Percentiles rank a stretch among this genome's conserved stretches.
phyloP scores from a whole-genome alignment of 2,113 vertebrate genomes.

The Oncorhynchus kisutch region DNA sequence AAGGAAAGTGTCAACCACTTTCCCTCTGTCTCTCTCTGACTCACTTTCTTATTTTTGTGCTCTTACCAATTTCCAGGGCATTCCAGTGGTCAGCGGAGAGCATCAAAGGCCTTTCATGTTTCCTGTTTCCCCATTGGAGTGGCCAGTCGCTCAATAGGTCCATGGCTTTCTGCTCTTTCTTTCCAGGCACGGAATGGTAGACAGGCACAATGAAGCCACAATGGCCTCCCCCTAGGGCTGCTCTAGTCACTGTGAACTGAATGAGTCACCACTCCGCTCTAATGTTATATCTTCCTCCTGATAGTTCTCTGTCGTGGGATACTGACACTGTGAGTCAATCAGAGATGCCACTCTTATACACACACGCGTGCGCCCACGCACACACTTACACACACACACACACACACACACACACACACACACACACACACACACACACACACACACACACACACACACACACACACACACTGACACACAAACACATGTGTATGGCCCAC shows the following conservation, averaged over 20 bases:
- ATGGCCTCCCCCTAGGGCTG: not conserved
- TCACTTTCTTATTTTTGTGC: not conserved
- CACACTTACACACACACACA: no score
- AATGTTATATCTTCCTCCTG: not conserved
- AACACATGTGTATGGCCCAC: not conserved
- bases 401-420: no score
- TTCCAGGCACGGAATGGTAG: not conserved
- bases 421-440: no score
- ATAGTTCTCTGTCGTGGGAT: not conserved
- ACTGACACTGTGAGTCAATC: not conserved
- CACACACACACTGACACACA: no score
- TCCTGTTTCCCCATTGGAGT: no score
- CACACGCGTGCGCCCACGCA: no score
- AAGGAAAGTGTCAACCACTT: not conserved
- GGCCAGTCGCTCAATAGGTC: not conserved
- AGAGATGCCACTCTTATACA: not conserved
- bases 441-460: no score
- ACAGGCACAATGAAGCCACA: not conserved
- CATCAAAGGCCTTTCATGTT: not conserved
- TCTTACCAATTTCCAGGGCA: not conserved
- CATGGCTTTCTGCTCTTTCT: not conserved
- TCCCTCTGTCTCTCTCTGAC: not conserved
- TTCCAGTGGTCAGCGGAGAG: not conserved
- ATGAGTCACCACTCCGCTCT: not conserved
- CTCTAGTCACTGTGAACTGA: not conserved